Evolutionary conservation across 2,797 vertebrate genomes (phyloP), one percentile per base, ranked within the genome.

Genomic region (Anomalospiza imberbis): DNA sequence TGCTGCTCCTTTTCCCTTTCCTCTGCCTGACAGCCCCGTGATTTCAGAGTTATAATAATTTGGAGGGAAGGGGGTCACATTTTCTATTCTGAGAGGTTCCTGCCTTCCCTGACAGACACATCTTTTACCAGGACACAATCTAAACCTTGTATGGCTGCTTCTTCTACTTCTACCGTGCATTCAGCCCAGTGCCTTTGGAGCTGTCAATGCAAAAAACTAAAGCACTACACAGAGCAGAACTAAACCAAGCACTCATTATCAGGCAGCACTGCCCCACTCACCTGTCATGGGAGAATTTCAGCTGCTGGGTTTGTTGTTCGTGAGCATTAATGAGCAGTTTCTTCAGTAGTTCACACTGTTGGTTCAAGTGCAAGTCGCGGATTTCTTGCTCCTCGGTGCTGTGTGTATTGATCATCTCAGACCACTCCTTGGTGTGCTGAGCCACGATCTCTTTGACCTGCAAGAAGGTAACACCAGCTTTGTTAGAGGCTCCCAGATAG

Each of bases 401-500:
- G 97, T 99, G 99, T 1, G 98, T 98, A 71, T 98, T 98, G 96
- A 99, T 98, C 98, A 99, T 98, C 96, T 99, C 99, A 0, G 99
- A 99, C 99, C 99, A 99, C 95, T 99, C 99, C 84, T 99, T 99
- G 17, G 99, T 99, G 97, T 99, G 99, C 96, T 99, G 99, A 0
- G 99, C 99, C 85, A 99, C 99, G 31, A 99, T 98, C 96, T 99
- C 99, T 97, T 99, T 99, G 65, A 99, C 99, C 99, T 99, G 94
- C 26, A 21, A 32, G 57, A 48, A 94, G 44, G n/a, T 7, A 94
- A 76, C 53, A 26, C 40, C 44, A 60, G 21, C 62, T 67, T 55
- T 54, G 25, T 53, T 42, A 84, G 54, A 58, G 74, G 48, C 53
- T 90, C 48, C 81, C 63, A 28, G n/a, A 9, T 5, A 55, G 16